These are phyloP conservation scores for Crocodylus rhombifer DNA, from an alignment of 2,797 vertebrate genomes.

Conservation along the genomic window DNA sequence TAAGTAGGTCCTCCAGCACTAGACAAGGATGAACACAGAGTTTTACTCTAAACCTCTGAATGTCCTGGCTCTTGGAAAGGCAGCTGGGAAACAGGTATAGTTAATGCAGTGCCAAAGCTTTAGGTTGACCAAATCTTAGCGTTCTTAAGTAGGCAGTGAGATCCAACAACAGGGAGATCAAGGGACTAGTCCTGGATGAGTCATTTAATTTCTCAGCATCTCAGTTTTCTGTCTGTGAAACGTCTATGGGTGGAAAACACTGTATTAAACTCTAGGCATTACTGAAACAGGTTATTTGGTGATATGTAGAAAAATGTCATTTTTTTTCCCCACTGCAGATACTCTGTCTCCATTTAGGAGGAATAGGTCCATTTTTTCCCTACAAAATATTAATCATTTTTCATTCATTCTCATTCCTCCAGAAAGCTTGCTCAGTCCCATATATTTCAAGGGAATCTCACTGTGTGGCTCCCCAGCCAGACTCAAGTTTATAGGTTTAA, in stretches of 20 bases:
- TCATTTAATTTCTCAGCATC: not conserved
- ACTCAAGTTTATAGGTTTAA: fast-evolving
- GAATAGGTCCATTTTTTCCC: not conserved
- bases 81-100: no score
- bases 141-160: no score
- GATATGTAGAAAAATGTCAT: not conserved
- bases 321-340: not conserved
- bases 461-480: fast-evolving
- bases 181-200: fast-evolving
- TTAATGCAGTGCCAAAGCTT: no score
- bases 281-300: not conserved
- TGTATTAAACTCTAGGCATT: not conserved
- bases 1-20: no score
- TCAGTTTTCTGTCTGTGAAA: not conserved
- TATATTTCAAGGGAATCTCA: fast-evolving
- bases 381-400: fast-evolving
- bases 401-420: not conserved
- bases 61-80: no score
- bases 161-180: not conserved
- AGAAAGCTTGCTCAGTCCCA: not conserved
- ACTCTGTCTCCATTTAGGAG: fast-evolving
- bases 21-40: no score
- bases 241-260: fast-evolving
- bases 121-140: no score
- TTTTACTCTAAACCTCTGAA: no score